These are phyloP conservation scores for Platycheirus rosarum DNA, from an alignment of 2,888 invertebrate genomes.

Conservation along the genomic window DNA sequence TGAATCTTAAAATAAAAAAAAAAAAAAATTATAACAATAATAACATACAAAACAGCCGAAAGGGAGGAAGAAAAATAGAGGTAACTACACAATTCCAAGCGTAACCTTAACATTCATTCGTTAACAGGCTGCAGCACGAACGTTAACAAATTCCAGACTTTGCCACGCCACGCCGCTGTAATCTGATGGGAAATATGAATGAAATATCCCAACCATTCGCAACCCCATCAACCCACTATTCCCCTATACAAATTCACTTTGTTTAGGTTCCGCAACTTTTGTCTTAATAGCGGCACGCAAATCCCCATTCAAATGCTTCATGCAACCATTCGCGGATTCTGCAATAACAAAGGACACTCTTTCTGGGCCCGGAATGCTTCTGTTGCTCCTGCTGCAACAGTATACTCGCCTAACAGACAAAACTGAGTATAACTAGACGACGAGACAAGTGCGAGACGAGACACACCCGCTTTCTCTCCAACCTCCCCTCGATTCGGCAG, in stretches of 20 bases:
- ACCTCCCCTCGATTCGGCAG: slow-evolving; percentile 3
- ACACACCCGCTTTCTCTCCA: slow-evolving; percentile 9
- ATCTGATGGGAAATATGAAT: slow-evolving; percentile 67
- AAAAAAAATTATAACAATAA: slow-evolving; percentile 17
- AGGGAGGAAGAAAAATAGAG: neutral
- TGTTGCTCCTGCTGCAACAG: slow-evolving; percentile 13
- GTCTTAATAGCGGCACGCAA: slow-evolving; percentile 61
- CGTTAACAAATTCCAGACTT: slow-evolving; percentile 50
- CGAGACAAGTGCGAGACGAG: slow-evolving; percentile 38
- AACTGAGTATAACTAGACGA: slow-evolving; percentile 2
- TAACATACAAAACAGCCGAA: neutral
- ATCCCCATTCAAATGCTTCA: slow-evolving; percentile 55
- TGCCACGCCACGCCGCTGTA: slow-evolving; percentile 39
- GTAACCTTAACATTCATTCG: slow-evolving; percentile 68
- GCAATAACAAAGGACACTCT: slow-evolving; percentile 64
- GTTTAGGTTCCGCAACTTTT: slow-evolving; percentile 36
- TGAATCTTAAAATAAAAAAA: slow-evolving; percentile 12
- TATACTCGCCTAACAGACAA: slow-evolving; percentile 17
- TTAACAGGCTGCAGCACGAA: slow-evolving; percentile 51
- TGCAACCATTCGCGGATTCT: slow-evolving; percentile 60
- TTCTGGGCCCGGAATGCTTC: neutral
- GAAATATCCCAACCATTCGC: slow-evolving; percentile 19
- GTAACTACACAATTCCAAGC: slow-evolving; percentile 39
- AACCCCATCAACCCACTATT: neutral
- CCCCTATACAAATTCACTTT: slow-evolving; percentile 2